These are phyloP conservation scores for Hypselothyrea guttata DNA, from an alignment of 2,888 invertebrate genomes.

Conservation along the genomic window DNA sequence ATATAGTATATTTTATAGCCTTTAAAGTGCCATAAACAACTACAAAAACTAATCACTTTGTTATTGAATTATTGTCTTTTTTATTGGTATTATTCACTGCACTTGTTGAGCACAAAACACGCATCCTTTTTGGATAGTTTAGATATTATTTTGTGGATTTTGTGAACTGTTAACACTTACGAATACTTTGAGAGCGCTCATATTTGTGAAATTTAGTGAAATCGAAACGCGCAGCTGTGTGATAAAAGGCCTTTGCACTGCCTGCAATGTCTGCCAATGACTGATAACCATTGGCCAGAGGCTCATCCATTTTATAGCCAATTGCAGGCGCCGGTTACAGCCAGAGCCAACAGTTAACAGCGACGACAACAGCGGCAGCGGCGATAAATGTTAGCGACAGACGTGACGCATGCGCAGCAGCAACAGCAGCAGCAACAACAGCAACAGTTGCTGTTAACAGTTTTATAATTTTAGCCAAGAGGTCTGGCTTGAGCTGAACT, in stretches of 20 bases:
- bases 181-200: slow-evolving; percentile 79
- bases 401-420: slow-evolving; percentile 44
- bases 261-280: slow-evolving; percentile 74
- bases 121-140: too few relatives aligned
- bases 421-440: slow-evolving; percentile 27
- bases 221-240: slow-evolving; percentile 23
- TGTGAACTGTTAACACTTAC: too few relatives aligned
- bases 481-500: slow-evolving; percentile 20
- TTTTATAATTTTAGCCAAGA: slow-evolving; percentile 41
- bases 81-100: too few relatives aligned
- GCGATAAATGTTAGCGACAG: slow-evolving; percentile 35
- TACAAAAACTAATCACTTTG: too few relatives aligned
- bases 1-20: too few relatives aligned
- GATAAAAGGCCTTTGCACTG: slow-evolving; percentile 70
- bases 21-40: too few relatives aligned
- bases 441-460: slow-evolving; percentile 42
- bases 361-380: slow-evolving; percentile 27
- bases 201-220: slow-evolving; percentile 52
- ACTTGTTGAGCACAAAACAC: slow-evolving; percentile 16
- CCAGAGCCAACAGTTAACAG: slow-evolving; percentile 26
- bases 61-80: too few relatives aligned
- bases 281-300: slow-evolving; percentile 79
- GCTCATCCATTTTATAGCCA: slow-evolving; percentile 81
- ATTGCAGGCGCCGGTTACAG: slow-evolving; percentile 44
- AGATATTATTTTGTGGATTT: too few relatives aligned